phyloP scores from a whole-genome alignment of 2,113 vertebrate species.

The Talpa occidentalis region DNA sequence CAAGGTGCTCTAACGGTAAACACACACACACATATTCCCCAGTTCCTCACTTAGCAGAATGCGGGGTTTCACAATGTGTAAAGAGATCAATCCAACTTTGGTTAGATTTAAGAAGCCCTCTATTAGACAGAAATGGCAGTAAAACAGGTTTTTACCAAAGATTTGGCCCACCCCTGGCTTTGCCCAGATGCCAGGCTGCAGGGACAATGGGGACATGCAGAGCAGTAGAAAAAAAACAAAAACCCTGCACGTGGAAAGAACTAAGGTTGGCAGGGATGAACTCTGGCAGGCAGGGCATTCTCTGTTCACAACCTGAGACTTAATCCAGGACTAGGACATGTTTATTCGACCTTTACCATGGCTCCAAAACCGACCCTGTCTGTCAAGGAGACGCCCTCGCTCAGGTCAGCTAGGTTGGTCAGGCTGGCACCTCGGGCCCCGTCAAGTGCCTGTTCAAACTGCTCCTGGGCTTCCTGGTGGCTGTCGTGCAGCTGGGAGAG shows the following conservation, averaged over 20 bases:
- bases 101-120: not conserved
- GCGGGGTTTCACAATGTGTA: not conserved
- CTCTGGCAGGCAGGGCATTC: not conserved
- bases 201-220: not conserved
- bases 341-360: constrained; percentile 86
- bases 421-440: constrained; percentile 92
- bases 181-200: not conserved
- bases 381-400: constrained; percentile 90
- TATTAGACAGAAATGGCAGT: no score
- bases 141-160: not conserved
- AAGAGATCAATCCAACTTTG: not conserved
- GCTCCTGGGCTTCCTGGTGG: constrained; percentile 93
- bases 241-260: not conserved
- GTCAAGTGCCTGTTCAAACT: constrained; percentile 92
- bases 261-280: not conserved
- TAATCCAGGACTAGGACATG: not conserved
- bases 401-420: constrained; percentile 94
- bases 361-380: constrained; percentile 91
- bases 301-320: not conserved
- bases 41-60: not conserved
- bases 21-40: not conserved
- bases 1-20: not conserved
- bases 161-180: not conserved
- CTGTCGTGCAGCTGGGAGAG: constrained; percentile 95
- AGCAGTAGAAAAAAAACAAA: not conserved